A percentile compares a stretch with the other conserved stretches of the same genome.
Evolutionary conservation across 2,888 invertebrate genomes (phyloP).

Genomic region (Cryptocephalus moraei): DNA sequence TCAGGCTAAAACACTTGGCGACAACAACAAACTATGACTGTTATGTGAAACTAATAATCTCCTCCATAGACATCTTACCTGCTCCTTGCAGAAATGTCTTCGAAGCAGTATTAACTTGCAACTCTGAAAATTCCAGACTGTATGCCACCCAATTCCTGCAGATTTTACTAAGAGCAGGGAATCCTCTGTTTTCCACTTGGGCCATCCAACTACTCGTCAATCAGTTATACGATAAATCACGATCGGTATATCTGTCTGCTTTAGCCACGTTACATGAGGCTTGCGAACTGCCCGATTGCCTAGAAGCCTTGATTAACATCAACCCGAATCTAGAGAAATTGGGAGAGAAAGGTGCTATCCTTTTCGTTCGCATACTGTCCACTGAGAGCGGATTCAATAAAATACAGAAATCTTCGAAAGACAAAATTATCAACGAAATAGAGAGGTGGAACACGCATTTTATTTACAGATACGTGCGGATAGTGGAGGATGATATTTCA

Average conservation of each 20-base stretch:
- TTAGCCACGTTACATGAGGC: slow-evolving; percentile 82
- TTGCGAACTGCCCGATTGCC: slow-evolving; percentile 72
- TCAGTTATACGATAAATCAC: slow-evolving; percentile 74
- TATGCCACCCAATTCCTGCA: slow-evolving; percentile 90
- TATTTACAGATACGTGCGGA: slow-evolving; percentile 74
- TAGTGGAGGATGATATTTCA: slow-evolving; percentile 83
- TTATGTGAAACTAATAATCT: slow-evolving; percentile 87
- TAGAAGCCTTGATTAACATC: slow-evolving; percentile 66
- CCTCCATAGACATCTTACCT: slow-evolving; percentile 73
- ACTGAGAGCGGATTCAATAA: slow-evolving; percentile 58
- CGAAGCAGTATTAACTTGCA: slow-evolving; percentile 44
- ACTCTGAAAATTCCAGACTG: slow-evolving; percentile 53
- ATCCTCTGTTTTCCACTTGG: slow-evolving; percentile 73
- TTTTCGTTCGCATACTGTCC: slow-evolving; percentile 68
- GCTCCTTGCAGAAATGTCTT: slow-evolving; percentile 50
- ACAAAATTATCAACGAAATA: slow-evolving; percentile 59
- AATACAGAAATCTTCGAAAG: slow-evolving; percentile 36
- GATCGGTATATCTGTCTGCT: slow-evolving; percentile 65
- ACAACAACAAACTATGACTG: slow-evolving; percentile 78
- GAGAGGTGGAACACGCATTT: slow-evolving; percentile 69
- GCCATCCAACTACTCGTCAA: slow-evolving; percentile 74
- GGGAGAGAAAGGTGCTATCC: slow-evolving; percentile 60
- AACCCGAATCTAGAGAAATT: slow-evolving; percentile 58
- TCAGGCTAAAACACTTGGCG: slow-evolving; percentile 69
- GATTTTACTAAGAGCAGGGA: slow-evolving; percentile 68